These are phyloP conservation scores for Rhimphoctona megacephalus DNA, from an alignment of 2,888 invertebrate genomes.

Conservation along the genomic window DNA sequence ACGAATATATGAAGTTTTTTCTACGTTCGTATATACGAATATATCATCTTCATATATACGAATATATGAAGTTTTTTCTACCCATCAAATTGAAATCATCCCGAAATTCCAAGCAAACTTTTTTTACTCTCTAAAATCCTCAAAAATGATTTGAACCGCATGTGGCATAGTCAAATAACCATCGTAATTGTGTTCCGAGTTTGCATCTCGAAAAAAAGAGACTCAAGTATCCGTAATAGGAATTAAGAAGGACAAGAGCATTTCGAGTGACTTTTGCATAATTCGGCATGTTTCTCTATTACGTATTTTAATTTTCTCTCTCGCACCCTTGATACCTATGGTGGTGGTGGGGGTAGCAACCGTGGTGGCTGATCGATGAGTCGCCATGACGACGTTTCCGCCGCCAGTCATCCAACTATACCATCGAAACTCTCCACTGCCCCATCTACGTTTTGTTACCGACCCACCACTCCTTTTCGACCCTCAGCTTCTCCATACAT, in stretches of 20 bases:
- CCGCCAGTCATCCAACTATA: slow-evolving; percentile 84
- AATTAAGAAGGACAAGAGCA: slow-evolving; percentile 68
- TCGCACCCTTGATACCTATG: slow-evolving; percentile 36
- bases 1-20: neutral
- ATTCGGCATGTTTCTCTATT: slow-evolving; percentile 58
- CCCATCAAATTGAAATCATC: neutral
- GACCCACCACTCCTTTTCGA: slow-evolving; percentile 57
- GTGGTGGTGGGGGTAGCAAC: slow-evolving; percentile 28
- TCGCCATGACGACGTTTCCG: slow-evolving; percentile 88
- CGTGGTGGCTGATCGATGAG: slow-evolving; percentile 87
- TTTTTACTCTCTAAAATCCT: too few species aligned
- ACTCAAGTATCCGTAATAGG: neutral
- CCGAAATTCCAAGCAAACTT: neutral
- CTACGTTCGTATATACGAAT: too few species aligned
- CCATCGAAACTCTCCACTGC: slow-evolving; percentile 55
- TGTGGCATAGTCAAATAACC: neutral
- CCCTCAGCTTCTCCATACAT: slow-evolving; percentile 16
- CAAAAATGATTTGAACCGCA: neutral
- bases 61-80: too few species aligned
- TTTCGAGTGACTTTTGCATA: slow-evolving; percentile 51
- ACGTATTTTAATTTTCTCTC: slow-evolving; percentile 1
- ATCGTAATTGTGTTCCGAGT: too few species aligned
- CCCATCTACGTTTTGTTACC: slow-evolving; percentile 68
- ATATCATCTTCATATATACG: too few species aligned
- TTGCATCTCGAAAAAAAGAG: neutral